phyloP scores from a whole-genome alignment of 2,113 vertebrate genomes.

The Anas platyrhynchos region DNA sequence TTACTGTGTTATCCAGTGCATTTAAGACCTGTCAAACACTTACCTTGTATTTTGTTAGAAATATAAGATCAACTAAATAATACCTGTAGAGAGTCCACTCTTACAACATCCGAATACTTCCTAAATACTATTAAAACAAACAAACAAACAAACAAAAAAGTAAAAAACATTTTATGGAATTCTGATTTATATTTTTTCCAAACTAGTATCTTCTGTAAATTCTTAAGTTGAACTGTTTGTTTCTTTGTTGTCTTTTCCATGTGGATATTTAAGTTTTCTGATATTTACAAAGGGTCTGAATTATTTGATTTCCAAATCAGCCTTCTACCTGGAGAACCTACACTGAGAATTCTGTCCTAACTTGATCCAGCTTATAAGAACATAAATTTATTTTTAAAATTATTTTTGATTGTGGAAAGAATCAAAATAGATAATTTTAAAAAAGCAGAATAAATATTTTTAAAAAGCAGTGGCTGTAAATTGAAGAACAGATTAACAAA shows the following conservation, averaged over 20 bases:
- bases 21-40: neutral
- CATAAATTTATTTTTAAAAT: neutral
- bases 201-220: neutral
- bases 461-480: neutral
- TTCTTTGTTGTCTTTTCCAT: neutral
- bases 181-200: neutral
- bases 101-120: neutral
- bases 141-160: neutral
- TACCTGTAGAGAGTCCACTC: neutral
- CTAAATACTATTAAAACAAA: neutral
- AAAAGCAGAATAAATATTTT: neutral
- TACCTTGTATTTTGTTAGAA: neutral
- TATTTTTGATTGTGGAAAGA: neutral
- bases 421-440: neutral
- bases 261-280: neutral
- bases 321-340: neutral
- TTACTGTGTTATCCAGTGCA: neutral
- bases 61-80: neutral
- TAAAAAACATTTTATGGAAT: neutral
- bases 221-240: neutral
- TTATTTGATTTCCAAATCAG: neutral
- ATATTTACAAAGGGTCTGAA: neutral
- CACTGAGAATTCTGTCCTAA: neutral
- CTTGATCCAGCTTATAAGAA: neutral
- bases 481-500: neutral